phyloP scores from a whole-genome alignment of 1,140 invertebrate genomes.

The Matsumurasca onukii region DNA sequence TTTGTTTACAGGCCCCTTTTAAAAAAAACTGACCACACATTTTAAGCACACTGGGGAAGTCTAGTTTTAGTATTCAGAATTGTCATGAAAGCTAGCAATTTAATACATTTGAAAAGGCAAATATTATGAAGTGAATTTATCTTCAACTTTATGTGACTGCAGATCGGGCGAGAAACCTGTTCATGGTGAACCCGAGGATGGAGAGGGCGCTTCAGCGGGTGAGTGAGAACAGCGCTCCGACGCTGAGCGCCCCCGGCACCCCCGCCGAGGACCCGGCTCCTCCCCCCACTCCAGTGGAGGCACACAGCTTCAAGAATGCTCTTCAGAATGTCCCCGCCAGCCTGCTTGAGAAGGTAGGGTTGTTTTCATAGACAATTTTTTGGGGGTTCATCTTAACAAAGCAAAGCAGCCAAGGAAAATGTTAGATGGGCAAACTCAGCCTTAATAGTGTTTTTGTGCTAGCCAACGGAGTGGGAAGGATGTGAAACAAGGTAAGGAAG shows the following conservation, averaged over 20 bases:
- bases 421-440: no score
- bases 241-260: slow-evolving; percentile 44
- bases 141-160: slow-evolving; percentile 37
- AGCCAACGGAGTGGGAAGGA: no score
- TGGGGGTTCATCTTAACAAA: slow-evolving; percentile 20
- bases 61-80: no score
- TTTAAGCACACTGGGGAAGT: no score
- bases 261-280: no score
- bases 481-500: no score
- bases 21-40: no score
- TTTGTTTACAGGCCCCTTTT: no score
- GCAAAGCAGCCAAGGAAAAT: not conserved
- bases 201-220: slow-evolving; percentile 59
- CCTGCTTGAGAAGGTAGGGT: slow-evolving; percentile 73
- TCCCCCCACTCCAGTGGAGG: slow-evolving; percentile 48
- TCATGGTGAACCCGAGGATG: slow-evolving; percentile 74
- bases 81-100: no score
- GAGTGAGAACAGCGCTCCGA: slow-evolving; percentile 30
- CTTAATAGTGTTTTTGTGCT: no score
- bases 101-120: no score
- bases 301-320: slow-evolving; percentile 51
- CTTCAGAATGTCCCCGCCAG: slow-evolving; percentile 80
- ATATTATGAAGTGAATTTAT: no score
- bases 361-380: slow-evolving; percentile 17
- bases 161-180: slow-evolving; percentile 68